phyloP scores from a whole-genome alignment of 2,797 vertebrate species.

The Periparus ater region DNA sequence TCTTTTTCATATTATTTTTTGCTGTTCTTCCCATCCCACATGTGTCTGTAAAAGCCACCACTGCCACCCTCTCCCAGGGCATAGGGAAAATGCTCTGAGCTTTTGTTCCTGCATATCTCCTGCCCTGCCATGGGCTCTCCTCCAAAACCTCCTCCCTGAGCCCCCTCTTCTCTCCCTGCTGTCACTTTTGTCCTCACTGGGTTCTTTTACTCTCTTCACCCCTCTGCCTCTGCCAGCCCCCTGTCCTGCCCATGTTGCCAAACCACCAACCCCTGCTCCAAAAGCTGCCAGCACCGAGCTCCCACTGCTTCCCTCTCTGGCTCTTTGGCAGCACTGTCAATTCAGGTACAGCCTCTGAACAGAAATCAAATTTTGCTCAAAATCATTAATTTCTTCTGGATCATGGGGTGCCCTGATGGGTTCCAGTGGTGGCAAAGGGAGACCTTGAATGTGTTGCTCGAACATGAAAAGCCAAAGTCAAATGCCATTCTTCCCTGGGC shows the following conservation, averaged over 20 bases:
- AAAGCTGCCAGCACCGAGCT: neutral
- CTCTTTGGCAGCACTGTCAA: neutral
- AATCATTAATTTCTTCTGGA: constrained; percentile 17
- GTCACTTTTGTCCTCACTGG: neutral
- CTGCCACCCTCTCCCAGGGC: neutral
- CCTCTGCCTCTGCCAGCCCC: neutral
- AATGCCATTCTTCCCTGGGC: neutral
- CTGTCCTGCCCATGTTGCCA: neutral
- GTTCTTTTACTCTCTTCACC: neutral
- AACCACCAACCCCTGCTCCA: neutral
- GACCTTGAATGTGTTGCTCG: neutral
- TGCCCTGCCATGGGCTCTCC: neutral
- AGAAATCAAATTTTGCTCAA: constrained; percentile 11
- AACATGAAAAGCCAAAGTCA: neutral
- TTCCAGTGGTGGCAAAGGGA: neutral
- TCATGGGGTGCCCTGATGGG: neutral
- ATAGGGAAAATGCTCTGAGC: neutral
- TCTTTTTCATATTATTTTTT: neutral
- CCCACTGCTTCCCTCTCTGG: neutral
- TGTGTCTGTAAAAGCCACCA: rapidly evolving
- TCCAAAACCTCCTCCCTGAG: neutral
- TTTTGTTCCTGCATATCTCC: neutral
- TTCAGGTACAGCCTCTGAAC: neutral
- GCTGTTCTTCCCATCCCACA: neutral
- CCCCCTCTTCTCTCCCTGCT: neutral